Base-by-base conservation (phyloP, 2,888 invertebrate species). In the Lamellibrachia columna region DNA sequence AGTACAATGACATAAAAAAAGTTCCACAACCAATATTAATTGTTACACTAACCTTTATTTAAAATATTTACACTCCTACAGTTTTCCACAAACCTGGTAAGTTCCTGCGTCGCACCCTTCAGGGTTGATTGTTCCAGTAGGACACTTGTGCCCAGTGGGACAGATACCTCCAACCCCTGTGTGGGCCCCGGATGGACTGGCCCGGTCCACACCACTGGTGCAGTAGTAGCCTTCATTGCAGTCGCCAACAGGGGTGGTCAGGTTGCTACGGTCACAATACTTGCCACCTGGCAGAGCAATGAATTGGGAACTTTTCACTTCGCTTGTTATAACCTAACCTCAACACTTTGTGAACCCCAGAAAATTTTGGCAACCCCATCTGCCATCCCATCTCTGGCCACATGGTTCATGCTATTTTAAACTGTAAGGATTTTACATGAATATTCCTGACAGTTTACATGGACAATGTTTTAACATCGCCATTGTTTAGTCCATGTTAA, bases 161-260 rank as follows among this genome's bases (percentile, higher is more conserved):
- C 96, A 96, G 55, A 95, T 95, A n/a, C 95, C 96, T 52, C 96
- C 96, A 8, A 92, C 94, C n/a, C 96, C 96, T n/a, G 95, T 95
- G 93, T 96, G 95, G 91, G 94, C 94, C n/a, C 95, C 95, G 58
- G 95, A 93, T 3, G 96, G 96, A 58, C 95, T 94, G 8, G 95
- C 93, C 0, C 95, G 95, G 91, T 96, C 95, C n/a, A 96, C 95
- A 53, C 96, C 96, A 15, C 93, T 90, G 4, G 95, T 95, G 93
- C 96, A 96, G 94, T 95, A 96, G 94, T 95, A 95, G 15, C 96
- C 96, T 40, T 95, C 94, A 55, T 94, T 94, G 93, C 96, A 96
- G 53, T 93, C 92, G 4, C 94, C 96, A 11, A 94, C 94, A 9
- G 96, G 96, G 1, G 95, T 94, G 0, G 96, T 96, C 91, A 96